phyloP scores from a whole-genome alignment of 1,140 invertebrate genomes.

The Calosoma granatense region DNA sequence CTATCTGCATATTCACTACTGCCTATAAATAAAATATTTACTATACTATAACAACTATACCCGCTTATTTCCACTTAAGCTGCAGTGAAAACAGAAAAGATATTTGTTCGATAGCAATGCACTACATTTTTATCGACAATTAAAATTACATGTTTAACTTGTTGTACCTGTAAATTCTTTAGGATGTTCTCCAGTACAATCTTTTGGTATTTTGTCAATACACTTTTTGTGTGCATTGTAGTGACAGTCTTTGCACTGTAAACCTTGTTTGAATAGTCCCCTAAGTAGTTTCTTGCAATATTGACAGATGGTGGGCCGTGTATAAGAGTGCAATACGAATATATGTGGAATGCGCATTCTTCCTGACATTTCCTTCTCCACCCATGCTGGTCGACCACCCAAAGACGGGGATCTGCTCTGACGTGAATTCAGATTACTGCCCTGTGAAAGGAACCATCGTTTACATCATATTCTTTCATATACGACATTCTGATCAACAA shows the following conservation, averaged over 20 bases:
- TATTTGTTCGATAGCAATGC: not conserved
- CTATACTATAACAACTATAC: too few relatives aligned
- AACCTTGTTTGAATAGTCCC: conserved; percentile 91
- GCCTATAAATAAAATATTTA: conserved; percentile 24
- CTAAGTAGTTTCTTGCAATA: conserved; percentile 91
- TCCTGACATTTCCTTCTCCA: conserved; percentile 58
- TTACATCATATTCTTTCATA: too few relatives aligned
- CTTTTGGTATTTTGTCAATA: conserved; percentile 85
- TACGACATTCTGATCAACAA: too few relatives aligned
- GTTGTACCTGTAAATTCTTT: conserved; percentile 40
- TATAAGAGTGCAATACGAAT: conserved; percentile 87
- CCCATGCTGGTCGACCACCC: conserved; percentile 61
- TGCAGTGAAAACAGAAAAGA: too few relatives aligned
- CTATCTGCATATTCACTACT: conserved; percentile 54
- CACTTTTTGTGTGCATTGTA: conserved; percentile 98
- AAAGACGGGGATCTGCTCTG: conserved; percentile 60
- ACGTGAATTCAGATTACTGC: conserved; percentile 17
- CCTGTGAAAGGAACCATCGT: too few relatives aligned
- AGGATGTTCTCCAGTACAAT: conserved; percentile 80
- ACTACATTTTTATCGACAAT: not conserved
- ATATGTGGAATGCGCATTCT: conserved; percentile 85
- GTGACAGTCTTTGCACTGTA: conserved; percentile 97
- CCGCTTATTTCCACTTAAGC: too few relatives aligned
- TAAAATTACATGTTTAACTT: not conserved
- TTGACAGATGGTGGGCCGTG: conserved; percentile 90